These are phyloP conservation scores for Amphimallon solstitiale DNA, from an alignment of 2,888 invertebrate genomes.

Conservation along the genomic window DNA sequence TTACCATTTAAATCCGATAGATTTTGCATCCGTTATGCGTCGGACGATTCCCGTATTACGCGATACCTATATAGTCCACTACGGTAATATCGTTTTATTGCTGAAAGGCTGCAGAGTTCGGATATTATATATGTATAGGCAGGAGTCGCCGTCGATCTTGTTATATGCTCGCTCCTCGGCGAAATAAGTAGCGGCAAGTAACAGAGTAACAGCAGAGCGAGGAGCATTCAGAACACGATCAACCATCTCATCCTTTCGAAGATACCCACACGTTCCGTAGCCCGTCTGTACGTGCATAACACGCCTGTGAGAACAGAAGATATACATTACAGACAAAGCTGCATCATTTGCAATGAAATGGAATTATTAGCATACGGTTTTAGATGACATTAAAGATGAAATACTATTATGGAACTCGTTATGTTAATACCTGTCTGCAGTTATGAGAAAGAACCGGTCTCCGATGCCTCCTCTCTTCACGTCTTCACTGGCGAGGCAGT, in stretches of 20 bases:
- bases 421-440: slow-evolving; percentile 59
- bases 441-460: slow-evolving; percentile 56
- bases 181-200: not conserved
- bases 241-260: slow-evolving; percentile 9
- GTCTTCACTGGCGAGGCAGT: slow-evolving; percentile 57
- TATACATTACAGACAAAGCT: slow-evolving; percentile 59
- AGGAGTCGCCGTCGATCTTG: no score
- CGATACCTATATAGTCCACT: slow-evolving; percentile 52
- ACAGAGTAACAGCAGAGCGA: not conserved
- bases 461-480: no score
- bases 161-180: not conserved
- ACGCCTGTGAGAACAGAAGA: no score
- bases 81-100: slow-evolving; percentile 54
- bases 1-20: not conserved
- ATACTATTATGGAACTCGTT: slow-evolving; percentile 63
- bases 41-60: slow-evolving; percentile 51
- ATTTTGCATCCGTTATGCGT: slow-evolving; percentile 24
- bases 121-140: no score
- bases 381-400: slow-evolving; percentile 64
- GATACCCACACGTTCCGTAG: slow-evolving; percentile 41
- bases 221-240: no score
- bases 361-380: slow-evolving; percentile 63
- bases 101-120: slow-evolving; percentile 38
- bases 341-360: slow-evolving; percentile 61
- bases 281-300: no score